Conservation (phyloP, 2,113 vertebrate genomes). For the Spea bombifrons region DNA sequence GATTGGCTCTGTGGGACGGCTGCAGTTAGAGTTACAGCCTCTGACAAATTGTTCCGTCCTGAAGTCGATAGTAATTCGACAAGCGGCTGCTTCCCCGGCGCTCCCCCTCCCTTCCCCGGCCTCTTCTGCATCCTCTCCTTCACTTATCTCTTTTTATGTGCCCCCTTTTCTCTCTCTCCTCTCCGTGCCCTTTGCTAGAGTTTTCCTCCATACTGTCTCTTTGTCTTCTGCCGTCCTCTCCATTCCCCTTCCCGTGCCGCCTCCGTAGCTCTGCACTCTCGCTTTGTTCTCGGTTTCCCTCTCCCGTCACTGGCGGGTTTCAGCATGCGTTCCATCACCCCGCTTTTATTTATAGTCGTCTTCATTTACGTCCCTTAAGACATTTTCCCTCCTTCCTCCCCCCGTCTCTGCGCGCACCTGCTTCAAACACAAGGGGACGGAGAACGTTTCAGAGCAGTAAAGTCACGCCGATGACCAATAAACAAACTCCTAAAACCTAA, state of each 20-base stretch:
- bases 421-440: no score
- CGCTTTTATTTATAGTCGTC: no score
- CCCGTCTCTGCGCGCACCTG: no score
- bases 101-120: conserved; percentile 6
- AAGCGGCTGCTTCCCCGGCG: conserved; percentile 11
- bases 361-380: no score
- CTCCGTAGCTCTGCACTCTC: no score
- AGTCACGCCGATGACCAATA: no score
- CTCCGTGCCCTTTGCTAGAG: not conserved
- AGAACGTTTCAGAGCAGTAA: no score
- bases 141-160: not conserved
- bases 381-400: not conserved
- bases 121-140: conserved; percentile 1
- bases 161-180: conserved; percentile 21
- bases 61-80: conserved; percentile 69
- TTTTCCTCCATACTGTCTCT: not conserved
- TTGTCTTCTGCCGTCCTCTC: not conserved
- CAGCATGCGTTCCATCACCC: no score
- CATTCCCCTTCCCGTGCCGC: not conserved
- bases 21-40: conserved; percentile 79
- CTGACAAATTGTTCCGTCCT: conserved; percentile 77
- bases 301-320: no score
- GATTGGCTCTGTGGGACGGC: conserved; percentile 73
- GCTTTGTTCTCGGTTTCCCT: no score
- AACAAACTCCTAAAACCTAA: no score